phyloP scores from a whole-genome alignment of 2,797 vertebrate genomes.

The Galago senegalensis region DNA sequence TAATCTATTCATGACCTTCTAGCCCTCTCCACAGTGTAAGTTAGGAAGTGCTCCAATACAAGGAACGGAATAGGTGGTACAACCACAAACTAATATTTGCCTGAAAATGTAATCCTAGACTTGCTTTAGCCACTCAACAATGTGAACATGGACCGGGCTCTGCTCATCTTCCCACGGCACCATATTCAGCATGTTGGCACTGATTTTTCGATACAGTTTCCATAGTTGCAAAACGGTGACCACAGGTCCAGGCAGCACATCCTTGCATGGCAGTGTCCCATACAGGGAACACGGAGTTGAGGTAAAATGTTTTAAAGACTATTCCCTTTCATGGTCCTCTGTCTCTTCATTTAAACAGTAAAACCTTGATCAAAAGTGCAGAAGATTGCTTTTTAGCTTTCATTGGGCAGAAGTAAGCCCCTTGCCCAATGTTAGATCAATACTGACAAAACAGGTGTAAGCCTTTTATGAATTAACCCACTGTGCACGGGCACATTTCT shows the following conservation, averaged over 20 bases:
- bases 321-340: not conserved
- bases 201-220: not conserved
- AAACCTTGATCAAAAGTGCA: not conserved
- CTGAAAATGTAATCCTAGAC: not conserved
- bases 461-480: not conserved
- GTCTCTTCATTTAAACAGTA: not conserved
- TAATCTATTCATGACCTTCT: not conserved
- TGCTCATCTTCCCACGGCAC: not conserved
- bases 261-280: not conserved
- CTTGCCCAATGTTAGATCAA: not conserved
- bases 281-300: not conserved
- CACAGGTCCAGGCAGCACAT: not conserved
- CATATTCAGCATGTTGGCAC: not conserved
- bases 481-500: not conserved
- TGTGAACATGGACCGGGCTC: not conserved
- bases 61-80: not conserved
- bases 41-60: not conserved
- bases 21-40: not conserved
- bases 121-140: not conserved
- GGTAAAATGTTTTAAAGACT: not conserved
- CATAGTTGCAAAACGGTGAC: not conserved
- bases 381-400: not conserved
- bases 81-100: not conserved
- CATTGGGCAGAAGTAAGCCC: not conserved
- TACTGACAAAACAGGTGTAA: constrained; percentile 22